Base-by-base conservation (phyloP, 2,888 invertebrate genomes). In the Tryphoninae sp. region DNA sequence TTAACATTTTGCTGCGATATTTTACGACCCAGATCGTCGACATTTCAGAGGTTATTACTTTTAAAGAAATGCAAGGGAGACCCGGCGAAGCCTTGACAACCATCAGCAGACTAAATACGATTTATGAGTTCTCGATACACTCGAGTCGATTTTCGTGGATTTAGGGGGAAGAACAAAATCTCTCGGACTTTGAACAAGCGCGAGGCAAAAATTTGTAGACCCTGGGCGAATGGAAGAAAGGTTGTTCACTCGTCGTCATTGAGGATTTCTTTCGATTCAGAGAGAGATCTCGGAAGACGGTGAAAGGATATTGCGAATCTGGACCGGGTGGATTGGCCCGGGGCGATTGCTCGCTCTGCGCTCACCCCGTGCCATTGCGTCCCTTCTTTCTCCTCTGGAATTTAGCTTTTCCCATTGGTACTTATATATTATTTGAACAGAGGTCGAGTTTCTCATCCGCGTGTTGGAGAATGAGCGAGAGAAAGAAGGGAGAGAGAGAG, bases 231-330 rank as follows among this genome's bases (percentile, higher is more conserved):
- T 6, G 22, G 45, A 13, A 55, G 58, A 75, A 65, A 65, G 49
- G 19, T 42, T n/a, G 59, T 33, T 49, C 64, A 33, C 61, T 72
- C 58, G 40, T 53, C 67, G 67, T 76, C 75, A 68, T 68, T 45
- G 62, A 62, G 55, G 64, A 73, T 73, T 81, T 73, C 51, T 73
- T 77, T 68, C 19, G 42, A 23, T n/a, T 42, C 65, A 49, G 13
- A n/a, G 64, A 64, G 53, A 26, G 11, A 40, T 51, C 55, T 45
- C 58, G 26, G 67, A 11, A 58, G 26, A 68, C 64, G 65, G 68
- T 78, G 71, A 74, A 81, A 74, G 78, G 81, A 81, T 81, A 81
- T 78, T 81, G 78, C 78, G 81, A 81, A 75, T 81, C 81, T 61
- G 74, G 23, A 73, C 61, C n/a, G 26, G 73, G 16, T 71, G 78